Percentiles rank a stretch among this genome's conserved stretches.
phyloP scores from a whole-genome alignment of 2,797 vertebrate genomes.

The Gadopsis bispinosus region DNA sequence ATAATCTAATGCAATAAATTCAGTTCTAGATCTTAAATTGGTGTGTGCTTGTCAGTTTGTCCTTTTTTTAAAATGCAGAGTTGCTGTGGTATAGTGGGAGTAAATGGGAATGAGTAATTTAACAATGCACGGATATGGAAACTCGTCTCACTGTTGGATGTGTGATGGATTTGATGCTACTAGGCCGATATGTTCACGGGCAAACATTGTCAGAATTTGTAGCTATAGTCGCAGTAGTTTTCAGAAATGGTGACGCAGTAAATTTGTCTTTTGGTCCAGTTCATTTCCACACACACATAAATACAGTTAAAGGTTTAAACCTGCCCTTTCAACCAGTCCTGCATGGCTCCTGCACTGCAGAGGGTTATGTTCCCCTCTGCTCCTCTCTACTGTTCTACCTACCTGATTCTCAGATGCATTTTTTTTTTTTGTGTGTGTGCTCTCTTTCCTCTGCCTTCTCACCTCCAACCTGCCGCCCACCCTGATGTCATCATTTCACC shows the following conservation, averaged over 20 bases:
- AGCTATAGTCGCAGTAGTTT: neutral
- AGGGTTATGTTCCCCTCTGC: conserved; percentile 8
- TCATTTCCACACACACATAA: neutral
- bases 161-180: conserved; percentile 33
- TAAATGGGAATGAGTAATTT: neutral
- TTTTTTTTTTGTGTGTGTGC: conserved; percentile 72
- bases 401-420: conserved; percentile 74
- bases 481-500: conserved; percentile 48
- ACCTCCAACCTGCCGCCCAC: conserved; percentile 60
- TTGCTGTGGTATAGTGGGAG: neutral
- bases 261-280: neutral
- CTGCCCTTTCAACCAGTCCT: neutral
- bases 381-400: neutral
- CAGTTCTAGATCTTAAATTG: conserved; percentile 64
- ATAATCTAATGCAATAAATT: conserved; percentile 79
- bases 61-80: conserved; percentile 32
- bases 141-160: neutral
- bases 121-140: neutral
- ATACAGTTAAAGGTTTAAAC: neutral
- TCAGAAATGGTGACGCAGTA: neutral
- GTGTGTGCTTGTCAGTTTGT: conserved; percentile 81
- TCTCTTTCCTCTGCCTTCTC: conserved; percentile 61
- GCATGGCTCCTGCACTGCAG: conserved; percentile 30
- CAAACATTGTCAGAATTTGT: neutral
- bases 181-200: neutral